Percentiles rank a stretch among this genome's conserved stretches.
Evolutionary conservation across 2,113 vertebrate species (phyloP).

Genomic region (Suncus etruscus): DNA sequence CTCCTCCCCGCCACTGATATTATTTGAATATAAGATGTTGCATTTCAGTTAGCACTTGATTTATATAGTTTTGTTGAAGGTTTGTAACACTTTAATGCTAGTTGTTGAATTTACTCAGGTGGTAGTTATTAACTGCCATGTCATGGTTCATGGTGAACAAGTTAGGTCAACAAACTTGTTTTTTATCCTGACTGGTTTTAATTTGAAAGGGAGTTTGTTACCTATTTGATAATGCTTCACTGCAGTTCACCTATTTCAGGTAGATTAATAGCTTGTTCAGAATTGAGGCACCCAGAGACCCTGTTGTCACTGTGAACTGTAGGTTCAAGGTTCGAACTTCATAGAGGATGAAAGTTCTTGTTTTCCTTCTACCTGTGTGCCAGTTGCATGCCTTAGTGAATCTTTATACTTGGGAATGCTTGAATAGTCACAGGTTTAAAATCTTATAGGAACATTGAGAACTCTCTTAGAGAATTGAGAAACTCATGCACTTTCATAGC

Average conservation of each 20-base stretch:
- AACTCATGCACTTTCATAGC: slow-evolving; percentile 9
- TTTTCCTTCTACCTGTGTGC: slow-evolving; percentile 82
- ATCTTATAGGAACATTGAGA: slow-evolving; percentile 44
- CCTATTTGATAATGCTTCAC: slow-evolving; percentile 89
- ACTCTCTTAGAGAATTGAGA: slow-evolving; percentile 52
- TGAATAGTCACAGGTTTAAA: slow-evolving; percentile 74
- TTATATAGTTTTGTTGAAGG: slow-evolving; percentile 16
- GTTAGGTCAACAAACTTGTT: slow-evolving; percentile 78
- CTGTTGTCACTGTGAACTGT: slow-evolving; percentile 76
- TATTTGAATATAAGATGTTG: slow-evolving; percentile 8
- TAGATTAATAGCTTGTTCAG: slow-evolving; percentile 90
- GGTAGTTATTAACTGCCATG: slow-evolving; percentile 81
- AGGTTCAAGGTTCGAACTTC: slow-evolving; percentile 90
- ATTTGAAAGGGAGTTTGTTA: slow-evolving; percentile 87
- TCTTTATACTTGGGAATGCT: slow-evolving; percentile 70
- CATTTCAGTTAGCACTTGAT: neutral
- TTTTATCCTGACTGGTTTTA: slow-evolving; percentile 79
- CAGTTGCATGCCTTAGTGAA: slow-evolving; percentile 82
- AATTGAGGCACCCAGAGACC: slow-evolving; percentile 79
- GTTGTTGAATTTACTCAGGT: slow-evolving; percentile 71
- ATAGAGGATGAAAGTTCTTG: slow-evolving; percentile 80
- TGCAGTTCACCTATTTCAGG: slow-evolving; percentile 91
- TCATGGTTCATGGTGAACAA: slow-evolving; percentile 82
- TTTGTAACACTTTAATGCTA: slow-evolving; percentile 48
- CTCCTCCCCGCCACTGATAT: neutral